Percentiles rank a stretch among this genome's conserved stretches.
phyloP scores from a whole-genome alignment of 1,140 invertebrate species.

The Scaptomyza hsui region DNA sequence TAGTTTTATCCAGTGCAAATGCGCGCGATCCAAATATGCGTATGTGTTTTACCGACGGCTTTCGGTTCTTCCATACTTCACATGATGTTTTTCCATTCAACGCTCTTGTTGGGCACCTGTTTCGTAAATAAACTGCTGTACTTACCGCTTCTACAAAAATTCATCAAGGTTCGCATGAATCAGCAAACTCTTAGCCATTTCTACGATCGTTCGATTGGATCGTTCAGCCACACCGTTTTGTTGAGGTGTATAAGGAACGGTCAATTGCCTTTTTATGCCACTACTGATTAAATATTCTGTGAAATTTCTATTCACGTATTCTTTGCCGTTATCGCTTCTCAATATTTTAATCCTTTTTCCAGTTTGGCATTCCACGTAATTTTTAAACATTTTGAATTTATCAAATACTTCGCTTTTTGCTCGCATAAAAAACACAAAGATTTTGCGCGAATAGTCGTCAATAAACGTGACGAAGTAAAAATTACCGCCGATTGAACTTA shows the following conservation, averaged over 20 bases:
- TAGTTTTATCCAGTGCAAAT: constrained; percentile 2
- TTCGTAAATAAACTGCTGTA: background rate
- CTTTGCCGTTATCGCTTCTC: constrained; percentile 3
- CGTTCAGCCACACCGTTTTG: constrained; percentile 10
- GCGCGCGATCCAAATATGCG: constrained; percentile 10
- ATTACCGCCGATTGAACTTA: too few relatives aligned
- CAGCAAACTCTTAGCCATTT: too few relatives aligned
- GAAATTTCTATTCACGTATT: too few relatives aligned
- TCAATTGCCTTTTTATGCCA: constrained; percentile 5
- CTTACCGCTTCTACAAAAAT: constrained; percentile 9
- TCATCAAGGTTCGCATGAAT: background rate
- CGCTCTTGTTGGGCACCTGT: background rate
- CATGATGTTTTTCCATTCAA: background rate
- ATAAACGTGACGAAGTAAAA: too few relatives aligned
- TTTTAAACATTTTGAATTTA: too few relatives aligned
- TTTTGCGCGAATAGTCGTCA: too few relatives aligned
- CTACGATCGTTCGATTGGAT: constrained; percentile 1
- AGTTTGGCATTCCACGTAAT: too few relatives aligned
- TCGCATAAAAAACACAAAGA: too few relatives aligned
- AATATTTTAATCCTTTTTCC: too few relatives aligned
- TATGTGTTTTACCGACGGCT: constrained; percentile 11
- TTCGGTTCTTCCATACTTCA: constrained; percentile 1
- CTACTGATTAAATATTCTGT: too few relatives aligned
- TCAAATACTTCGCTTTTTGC: too few relatives aligned
- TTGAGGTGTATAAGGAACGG: constrained; percentile 3